Conservation (phyloP, 1,140 invertebrate species). For the Hermatobates lingyangjiaoensis region DNA sequence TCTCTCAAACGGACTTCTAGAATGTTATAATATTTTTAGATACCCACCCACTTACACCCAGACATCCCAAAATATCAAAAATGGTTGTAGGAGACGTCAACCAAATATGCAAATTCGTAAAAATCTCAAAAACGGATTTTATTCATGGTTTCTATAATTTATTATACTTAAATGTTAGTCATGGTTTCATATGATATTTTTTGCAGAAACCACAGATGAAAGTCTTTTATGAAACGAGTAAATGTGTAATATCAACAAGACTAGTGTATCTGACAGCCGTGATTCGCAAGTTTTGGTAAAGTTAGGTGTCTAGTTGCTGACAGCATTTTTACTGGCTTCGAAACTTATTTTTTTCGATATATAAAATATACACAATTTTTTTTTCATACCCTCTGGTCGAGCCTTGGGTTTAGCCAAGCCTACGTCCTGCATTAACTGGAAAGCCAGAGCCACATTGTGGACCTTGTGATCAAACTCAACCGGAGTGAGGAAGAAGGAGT, state of each 20-base stretch:
- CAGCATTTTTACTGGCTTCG: conserved; percentile 5
- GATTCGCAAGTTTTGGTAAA: neutral
- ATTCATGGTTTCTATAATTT: too few species aligned
- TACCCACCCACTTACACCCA: too few species aligned
- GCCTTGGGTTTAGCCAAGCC: conserved; percentile 90
- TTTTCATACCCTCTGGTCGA: conserved; percentile 67
- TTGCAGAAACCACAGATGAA: neutral
- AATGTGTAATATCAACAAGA: neutral
- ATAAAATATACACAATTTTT: neutral
- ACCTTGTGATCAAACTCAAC: conserved; percentile 81
- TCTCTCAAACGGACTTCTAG: too few species aligned
- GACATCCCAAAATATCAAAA: too few species aligned
- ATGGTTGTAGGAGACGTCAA: too few species aligned
- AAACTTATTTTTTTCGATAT: conserved; percentile 1
- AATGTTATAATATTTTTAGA: too few species aligned
- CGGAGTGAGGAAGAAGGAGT: conserved; percentile 83
- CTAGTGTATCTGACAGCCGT: neutral
- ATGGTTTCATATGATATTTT: too few species aligned
- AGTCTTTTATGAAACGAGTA: neutral
- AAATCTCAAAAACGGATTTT: too few species aligned
- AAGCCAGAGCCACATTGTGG: conserved; percentile 90
- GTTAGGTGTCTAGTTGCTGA: neutral
- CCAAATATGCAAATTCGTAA: too few species aligned
- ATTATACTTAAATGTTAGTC: too few species aligned
- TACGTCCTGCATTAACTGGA: conserved; percentile 95